These are phyloP conservation scores for Ictalurus punctatus DNA, from an alignment of 2,113 vertebrate species.

Conservation along the genomic window DNA sequence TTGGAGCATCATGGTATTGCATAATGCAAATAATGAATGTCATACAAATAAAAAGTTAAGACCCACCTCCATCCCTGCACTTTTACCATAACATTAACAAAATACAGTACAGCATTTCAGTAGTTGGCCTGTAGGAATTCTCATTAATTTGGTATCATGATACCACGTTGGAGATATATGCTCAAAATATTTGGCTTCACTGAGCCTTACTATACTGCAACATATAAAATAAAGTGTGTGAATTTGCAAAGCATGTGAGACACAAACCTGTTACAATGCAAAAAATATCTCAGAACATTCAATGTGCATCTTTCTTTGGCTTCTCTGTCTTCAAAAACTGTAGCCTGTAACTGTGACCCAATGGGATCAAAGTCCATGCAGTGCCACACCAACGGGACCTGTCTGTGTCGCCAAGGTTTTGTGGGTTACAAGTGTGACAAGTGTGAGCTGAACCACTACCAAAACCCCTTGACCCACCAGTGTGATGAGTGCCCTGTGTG, in stretches of 20 bases:
- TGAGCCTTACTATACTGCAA: neutral
- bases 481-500: conserved; percentile 88
- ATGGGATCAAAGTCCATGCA: conserved; percentile 82
- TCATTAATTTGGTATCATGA: neutral
- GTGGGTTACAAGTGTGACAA: conserved; percentile 87
- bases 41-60: neutral
- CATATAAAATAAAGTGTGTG: neutral
- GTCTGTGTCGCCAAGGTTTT: conserved; percentile 80
- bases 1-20: neutral
- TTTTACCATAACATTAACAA: neutral
- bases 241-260: neutral
- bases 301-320: conserved; percentile 5
- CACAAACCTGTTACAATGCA: neutral
- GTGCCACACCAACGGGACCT: conserved; percentile 84
- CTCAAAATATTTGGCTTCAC: neutral
- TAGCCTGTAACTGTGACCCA: conserved; percentile 89
- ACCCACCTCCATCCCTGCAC: neutral
- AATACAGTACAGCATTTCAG: neutral
- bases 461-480: conserved; percentile 61
- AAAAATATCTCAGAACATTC: conserved; percentile 21
- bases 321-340: neutral
- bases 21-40: neutral
- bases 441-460: conserved; percentile 87
- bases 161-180: neutral
- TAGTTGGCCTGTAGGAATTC: neutral